Conservation (phyloP, 2,888 invertebrate species). For the Apodemia hepburni region DNA sequence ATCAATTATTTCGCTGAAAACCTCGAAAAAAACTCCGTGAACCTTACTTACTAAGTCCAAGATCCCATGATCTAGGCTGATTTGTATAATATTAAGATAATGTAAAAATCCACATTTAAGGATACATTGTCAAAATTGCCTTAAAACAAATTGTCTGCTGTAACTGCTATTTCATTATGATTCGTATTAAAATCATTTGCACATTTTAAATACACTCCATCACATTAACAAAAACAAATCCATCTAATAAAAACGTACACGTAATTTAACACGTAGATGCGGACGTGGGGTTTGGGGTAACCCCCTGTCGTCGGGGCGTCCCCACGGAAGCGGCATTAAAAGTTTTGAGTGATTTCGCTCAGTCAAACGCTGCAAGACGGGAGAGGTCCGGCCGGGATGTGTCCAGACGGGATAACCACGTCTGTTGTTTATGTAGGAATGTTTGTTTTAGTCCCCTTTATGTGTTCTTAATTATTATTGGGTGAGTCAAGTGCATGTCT, state of each 20-base stretch:
- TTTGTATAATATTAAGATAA: too few species aligned
- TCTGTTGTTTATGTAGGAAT: not conserved
- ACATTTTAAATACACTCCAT: constrained; percentile 16
- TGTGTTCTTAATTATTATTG: not conserved
- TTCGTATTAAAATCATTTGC: not conserved
- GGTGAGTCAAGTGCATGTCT: too few species aligned
- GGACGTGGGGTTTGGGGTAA: constrained; percentile 25
- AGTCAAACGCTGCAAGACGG: constrained; percentile 75
- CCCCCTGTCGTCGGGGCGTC: constrained; percentile 35
- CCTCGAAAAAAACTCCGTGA: too few species aligned
- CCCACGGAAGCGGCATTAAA: constrained; percentile 76
- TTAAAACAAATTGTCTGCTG: too few species aligned
- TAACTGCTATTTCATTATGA: not conserved
- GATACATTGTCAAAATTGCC: too few species aligned
- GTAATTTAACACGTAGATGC: constrained; percentile 37
- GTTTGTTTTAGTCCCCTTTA: not conserved
- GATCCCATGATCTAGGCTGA: too few species aligned
- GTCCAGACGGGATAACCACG: constrained; percentile 34
- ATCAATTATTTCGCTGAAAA: too few species aligned
- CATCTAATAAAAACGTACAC: constrained; percentile 33
- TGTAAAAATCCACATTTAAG: too few species aligned
- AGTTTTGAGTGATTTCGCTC: constrained; percentile 79
- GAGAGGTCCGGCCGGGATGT: constrained; percentile 47
- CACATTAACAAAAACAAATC: constrained; percentile 25
- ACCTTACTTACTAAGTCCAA: too few species aligned